Conservation (phyloP, 2,113 vertebrate genomes). For the Zosterops pallidus region DNA sequence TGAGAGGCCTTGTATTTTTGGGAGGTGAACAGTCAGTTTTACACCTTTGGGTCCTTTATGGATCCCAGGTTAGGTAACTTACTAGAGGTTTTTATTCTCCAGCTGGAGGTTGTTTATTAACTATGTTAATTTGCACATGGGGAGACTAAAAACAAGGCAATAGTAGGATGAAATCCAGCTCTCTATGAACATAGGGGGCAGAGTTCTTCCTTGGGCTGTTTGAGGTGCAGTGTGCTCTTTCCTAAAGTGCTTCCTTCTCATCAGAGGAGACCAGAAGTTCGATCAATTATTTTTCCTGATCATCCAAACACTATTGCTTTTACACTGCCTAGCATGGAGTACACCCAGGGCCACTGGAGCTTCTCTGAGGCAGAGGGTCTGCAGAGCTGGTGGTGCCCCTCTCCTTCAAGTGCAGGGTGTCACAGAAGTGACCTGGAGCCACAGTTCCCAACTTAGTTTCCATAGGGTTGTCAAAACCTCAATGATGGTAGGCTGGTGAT, state of each 20-base stretch:
- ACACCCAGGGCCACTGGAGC: rapidly evolving
- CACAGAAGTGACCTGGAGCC: not conserved
- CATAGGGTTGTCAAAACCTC: not conserved
- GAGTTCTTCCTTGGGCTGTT: not conserved
- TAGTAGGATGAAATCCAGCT: not conserved
- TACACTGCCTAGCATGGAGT: not conserved
- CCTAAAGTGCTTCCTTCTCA: not conserved
- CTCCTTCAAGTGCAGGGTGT: not conserved
- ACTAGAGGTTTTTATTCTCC: not conserved
- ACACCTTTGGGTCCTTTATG: not conserved
- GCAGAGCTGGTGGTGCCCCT: not conserved
- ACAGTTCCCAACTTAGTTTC: not conserved
- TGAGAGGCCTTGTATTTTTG: not conserved
- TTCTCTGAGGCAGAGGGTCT: not conserved
- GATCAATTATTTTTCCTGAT: not conserved
- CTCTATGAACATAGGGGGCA: not conserved
- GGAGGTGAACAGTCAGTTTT: not conserved
- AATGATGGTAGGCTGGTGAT: rapidly evolving
- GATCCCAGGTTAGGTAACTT: not conserved
- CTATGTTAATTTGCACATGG: not conserved
- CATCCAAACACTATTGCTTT: not conserved
- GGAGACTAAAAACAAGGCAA: rapidly evolving
- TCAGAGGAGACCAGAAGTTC: not conserved
- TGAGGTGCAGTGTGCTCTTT: not conserved
- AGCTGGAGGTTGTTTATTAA: not conserved